Evolutionary conservation across 1,140 invertebrate genomes (phyloP), one percentile per base, ranked within the genome.

Genomic region (Ditylenchus dipsaci): DNA sequence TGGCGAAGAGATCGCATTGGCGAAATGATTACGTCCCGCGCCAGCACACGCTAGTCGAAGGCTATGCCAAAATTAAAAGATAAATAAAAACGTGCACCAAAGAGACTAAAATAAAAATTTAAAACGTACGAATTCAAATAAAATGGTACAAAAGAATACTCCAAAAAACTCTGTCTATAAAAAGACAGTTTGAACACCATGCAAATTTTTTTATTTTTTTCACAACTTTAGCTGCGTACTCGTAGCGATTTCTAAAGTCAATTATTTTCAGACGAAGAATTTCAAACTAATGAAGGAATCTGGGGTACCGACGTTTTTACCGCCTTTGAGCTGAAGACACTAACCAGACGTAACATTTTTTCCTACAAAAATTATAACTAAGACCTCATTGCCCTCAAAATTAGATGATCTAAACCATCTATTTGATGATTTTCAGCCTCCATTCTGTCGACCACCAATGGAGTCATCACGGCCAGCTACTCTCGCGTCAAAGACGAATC

Each of bases 251-350:
- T 5, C 11, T 3, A 3, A 38, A 1, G 9, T n/a, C 1, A 67
- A 30, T 33, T 42, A 38, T n/a, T 42, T 49, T 23, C 17, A 73
- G 67, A 63, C 30, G 69, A 15, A n/a, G 68, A 43, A 17, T 26
- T 26, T n/a, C 29, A 66, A 21, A 67, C 21, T 26, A 42, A 23
- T 33, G 75, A 76, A 68, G 75, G 75, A 53, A 76, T 76, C 21
- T 76, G 73, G 72, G 75, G 75, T 3, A 76, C 75, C 19, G 75
- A 76, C 3, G 76, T 76, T 8, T 76, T 76, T 57, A 72, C 49
- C 11, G 75, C 75, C 9, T 76, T 66, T 49, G 75, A 76, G 57
- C 65, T 76, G 26, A 53, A 62, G 27, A 71, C 43, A 33, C 43
- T 76, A 42, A 76, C 72, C 23, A 71, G 64, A 58, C 76, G 74